These are phyloP conservation scores for Lasioglossum oenotherae DNA, from an alignment of 2,888 invertebrate genomes.

Conservation along the genomic window DNA sequence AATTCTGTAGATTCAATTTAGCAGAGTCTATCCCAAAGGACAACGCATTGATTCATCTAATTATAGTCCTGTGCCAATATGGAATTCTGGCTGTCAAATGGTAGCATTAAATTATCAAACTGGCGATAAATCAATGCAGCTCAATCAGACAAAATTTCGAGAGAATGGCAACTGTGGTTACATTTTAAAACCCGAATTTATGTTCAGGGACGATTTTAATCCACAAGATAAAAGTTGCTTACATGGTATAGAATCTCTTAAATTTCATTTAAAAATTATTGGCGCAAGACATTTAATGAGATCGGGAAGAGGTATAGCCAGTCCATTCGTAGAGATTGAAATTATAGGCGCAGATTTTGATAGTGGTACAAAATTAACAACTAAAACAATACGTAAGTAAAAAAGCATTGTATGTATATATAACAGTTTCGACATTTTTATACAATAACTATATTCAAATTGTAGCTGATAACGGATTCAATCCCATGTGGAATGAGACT, in stretches of 20 bases:
- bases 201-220: slow-evolving; percentile 92
- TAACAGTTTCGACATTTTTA: not conserved
- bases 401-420: slow-evolving; percentile 1
- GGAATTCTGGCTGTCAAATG: slow-evolving; percentile 99
- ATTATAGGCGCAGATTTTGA: slow-evolving; percentile 95
- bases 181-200: slow-evolving; percentile 94
- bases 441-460: slow-evolving; percentile 22
- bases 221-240: slow-evolving; percentile 90
- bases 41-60: slow-evolving; percentile 98
- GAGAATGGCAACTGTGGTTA: slow-evolving; percentile 98
- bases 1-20: slow-evolving; percentile 89
- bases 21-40: slow-evolving; percentile 97
- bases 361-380: slow-evolving; percentile 92
- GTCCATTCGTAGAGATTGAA: slow-evolving; percentile 97
- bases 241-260: slow-evolving; percentile 84
- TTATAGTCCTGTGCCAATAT: slow-evolving; percentile 97
- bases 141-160: slow-evolving; percentile 96
- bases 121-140: slow-evolving; percentile 97
- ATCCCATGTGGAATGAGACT: slow-evolving; percentile 95
- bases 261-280: slow-evolving; percentile 91
- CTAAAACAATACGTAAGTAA: slow-evolving; percentile 92
- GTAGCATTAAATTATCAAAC: slow-evolving; percentile 99
- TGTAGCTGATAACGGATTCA: slow-evolving; percentile 95
- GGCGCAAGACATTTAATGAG: slow-evolving; percentile 95
- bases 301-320: slow-evolving; percentile 92